Evolutionary conservation across 2,113 vertebrate species (phyloP).

Genomic region (Phoxinus phoxinus): DNA sequence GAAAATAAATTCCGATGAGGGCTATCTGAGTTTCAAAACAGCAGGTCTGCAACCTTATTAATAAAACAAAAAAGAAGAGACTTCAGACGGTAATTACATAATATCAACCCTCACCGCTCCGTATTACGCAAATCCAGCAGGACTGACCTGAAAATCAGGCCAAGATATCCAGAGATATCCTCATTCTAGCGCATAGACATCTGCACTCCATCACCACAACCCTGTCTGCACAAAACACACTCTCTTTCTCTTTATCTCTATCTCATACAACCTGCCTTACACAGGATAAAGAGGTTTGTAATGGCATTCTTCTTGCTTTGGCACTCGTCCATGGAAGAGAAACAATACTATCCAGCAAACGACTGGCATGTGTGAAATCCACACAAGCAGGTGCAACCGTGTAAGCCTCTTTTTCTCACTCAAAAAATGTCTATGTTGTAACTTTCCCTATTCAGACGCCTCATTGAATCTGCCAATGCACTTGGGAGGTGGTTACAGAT

Average conservation of each 20-base stretch:
- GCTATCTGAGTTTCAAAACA: neutral
- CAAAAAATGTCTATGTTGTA: neutral
- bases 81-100: slow-evolving; percentile 35
- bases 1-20: neutral
- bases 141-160: slow-evolving; percentile 20
- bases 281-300: neutral
- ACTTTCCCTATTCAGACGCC: neutral
- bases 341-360: neutral
- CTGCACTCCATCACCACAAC: neutral
- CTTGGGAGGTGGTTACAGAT: slow-evolving; percentile 1
- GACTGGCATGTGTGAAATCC: slow-evolving; percentile 4
- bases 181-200: neutral
- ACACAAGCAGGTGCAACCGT: slow-evolving; percentile 3
- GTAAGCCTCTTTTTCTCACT: slow-evolving; percentile 23
- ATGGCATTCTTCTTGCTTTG: too few species aligned
- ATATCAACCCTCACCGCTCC: neutral
- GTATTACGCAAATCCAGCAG: slow-evolving; percentile 24
- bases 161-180: slow-evolving; percentile 8
- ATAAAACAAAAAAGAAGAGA: slow-evolving; percentile 25
- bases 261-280: neutral
- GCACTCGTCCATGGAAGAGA: neutral
- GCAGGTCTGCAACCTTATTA: slow-evolving; percentile 8
- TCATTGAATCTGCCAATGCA: slow-evolving; percentile 24
- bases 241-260: neutral
- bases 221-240: neutral